Evolutionary conservation across 1,140 invertebrate species (phyloP).

Genomic region (Colletes gigas): DNA sequence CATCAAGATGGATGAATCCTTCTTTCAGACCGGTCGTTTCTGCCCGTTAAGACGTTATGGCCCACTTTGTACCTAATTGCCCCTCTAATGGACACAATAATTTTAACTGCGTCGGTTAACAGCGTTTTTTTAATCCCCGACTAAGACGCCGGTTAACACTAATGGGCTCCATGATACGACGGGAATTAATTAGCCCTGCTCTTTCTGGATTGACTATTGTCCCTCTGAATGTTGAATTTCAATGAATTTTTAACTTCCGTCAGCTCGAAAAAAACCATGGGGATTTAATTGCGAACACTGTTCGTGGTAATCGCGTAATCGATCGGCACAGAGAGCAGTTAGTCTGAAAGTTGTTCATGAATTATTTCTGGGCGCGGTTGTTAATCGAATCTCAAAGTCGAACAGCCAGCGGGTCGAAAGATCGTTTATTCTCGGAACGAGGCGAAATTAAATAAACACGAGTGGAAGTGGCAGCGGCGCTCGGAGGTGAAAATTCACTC

Average conservation of each 20-base stretch:
- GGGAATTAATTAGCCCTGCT: too few species aligned
- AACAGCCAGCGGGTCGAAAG: not conserved
- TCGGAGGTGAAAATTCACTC: conserved; percentile 1
- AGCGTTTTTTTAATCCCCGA: not conserved
- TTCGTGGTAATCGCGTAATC: not conserved
- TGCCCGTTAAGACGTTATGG: not conserved
- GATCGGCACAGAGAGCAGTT: not conserved
- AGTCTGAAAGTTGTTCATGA: not conserved
- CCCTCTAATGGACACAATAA: not conserved
- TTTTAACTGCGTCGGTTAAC: not conserved
- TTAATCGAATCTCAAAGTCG: conserved; percentile 31
- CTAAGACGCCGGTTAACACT: too few species aligned
- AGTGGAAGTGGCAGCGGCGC: not conserved
- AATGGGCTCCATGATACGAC: too few species aligned
- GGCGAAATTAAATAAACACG: conserved; percentile 44
- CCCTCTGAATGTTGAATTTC: too few species aligned
- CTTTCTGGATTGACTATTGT: too few species aligned
- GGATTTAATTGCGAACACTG: not conserved
- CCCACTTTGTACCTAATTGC: not conserved
- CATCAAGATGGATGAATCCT: not conserved
- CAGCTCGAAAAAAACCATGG: too few species aligned
- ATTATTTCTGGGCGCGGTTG: conserved; percentile 14
- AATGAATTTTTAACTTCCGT: too few species aligned
- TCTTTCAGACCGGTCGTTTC: not conserved
- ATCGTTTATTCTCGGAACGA: conserved; percentile 19